Percentiles rank a stretch among this genome's conserved stretches.
These are phyloP conservation scores for Trematomus bernacchii DNA, from an alignment of 2,797 vertebrate genomes.

Conservation along the genomic window DNA sequence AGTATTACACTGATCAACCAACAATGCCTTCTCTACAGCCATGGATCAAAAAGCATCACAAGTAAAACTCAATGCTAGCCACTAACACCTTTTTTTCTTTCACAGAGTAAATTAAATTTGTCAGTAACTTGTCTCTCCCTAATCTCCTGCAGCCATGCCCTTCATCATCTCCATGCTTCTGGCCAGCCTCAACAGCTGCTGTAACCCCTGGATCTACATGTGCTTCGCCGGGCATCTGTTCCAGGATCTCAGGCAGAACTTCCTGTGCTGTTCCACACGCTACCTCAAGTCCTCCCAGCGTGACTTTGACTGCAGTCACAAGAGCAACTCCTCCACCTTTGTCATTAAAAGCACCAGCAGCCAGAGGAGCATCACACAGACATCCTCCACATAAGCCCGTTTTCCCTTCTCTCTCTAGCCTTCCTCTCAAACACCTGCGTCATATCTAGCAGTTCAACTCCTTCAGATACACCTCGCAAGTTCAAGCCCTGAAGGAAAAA, in stretches of 20 bases:
- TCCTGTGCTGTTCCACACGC: conserved; percentile 90
- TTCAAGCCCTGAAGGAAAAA: conserved; percentile 2
- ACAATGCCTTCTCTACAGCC: background rate
- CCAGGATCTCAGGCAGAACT: conserved; percentile 91
- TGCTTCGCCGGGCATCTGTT: conserved; percentile 96
- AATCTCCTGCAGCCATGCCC: conserved; percentile 82
- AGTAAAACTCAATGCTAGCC: background rate
- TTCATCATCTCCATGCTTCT: conserved; percentile 96
- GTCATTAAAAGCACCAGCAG: conserved; percentile 91
- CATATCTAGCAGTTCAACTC: conserved; percentile 23
- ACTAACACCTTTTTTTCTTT: background rate
- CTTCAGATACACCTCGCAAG: conserved; percentile 25
- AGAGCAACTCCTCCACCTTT: conserved; percentile 95
- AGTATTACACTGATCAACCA: background rate
- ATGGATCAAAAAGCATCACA: background rate
- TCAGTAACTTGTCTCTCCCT: conserved; percentile 37
- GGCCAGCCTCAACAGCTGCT: conserved; percentile 99
- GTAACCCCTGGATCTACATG: conserved; percentile 99
- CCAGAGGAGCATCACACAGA: conserved; percentile 90
- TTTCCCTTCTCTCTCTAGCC: background rate
- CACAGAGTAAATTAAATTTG: background rate
- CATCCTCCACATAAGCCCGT: conserved; percentile 75
- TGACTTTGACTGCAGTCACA: conserved; percentile 89
- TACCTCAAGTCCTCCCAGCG: conserved; percentile 86
- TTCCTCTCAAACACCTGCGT: conserved; percentile 8